Conservation (phyloP, 2,888 invertebrate genomes). For the Drosophila phalerata region DNA sequence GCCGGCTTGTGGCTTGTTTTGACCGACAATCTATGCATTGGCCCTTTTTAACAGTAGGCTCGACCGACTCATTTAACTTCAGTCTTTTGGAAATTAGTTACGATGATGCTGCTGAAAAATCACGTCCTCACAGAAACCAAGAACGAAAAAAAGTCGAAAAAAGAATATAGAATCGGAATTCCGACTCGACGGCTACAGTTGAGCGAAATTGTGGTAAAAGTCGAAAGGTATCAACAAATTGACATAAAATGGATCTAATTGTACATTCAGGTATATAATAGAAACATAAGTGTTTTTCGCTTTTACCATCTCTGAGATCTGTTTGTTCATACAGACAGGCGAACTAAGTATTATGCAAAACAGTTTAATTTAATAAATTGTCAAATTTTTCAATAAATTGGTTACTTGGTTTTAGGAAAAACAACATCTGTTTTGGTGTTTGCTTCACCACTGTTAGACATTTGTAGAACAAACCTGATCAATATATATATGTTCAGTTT, state of each 20-base stretch:
- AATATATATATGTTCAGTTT: background rate
- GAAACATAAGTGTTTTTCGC: background rate
- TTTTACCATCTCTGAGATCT: background rate
- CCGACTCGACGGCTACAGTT: background rate
- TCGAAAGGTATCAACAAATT: too few relatives aligned
- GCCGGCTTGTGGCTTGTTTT: too few relatives aligned
- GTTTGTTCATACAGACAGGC: background rate
- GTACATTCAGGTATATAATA: background rate
- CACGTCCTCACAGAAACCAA: background rate
- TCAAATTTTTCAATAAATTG: too few relatives aligned
- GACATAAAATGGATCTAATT: background rate
- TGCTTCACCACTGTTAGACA: too few relatives aligned
- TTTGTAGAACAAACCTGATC: background rate
- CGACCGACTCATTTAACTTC: slow-evolving; percentile 69
- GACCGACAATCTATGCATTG: too few relatives aligned
- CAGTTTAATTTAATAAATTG: too few relatives aligned
- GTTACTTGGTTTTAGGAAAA: too few relatives aligned
- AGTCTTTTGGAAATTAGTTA: slow-evolving; percentile 79
- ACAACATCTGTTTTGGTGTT: too few relatives aligned
- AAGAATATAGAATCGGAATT: background rate
- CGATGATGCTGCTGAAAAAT: slow-evolving; percentile 76
- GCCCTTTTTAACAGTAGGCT: slow-evolving; percentile 38
- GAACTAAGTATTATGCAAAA: too few relatives aligned
- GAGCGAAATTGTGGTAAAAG: background rate
- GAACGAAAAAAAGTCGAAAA: background rate